These are phyloP conservation scores for Phortica magna DNA, from an alignment of 2,888 invertebrate genomes.

Conservation along the genomic window DNA sequence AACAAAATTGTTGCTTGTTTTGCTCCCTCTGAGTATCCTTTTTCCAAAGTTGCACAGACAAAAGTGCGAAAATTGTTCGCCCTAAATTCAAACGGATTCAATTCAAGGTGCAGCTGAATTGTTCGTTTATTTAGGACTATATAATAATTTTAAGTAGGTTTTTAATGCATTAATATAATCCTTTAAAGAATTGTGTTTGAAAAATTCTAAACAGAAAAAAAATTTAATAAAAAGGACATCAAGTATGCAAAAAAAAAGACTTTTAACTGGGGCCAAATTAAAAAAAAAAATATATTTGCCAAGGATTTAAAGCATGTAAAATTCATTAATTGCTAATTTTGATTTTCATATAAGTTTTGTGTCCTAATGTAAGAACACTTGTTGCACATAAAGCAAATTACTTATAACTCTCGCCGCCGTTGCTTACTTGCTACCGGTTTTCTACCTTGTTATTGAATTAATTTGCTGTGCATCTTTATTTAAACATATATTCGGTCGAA, in stretches of 20 bases:
- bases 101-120: conserved; percentile 10
- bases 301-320: no score
- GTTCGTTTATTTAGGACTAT: conserved; percentile 17
- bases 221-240: conserved; percentile 19
- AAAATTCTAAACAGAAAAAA: conserved; percentile 14
- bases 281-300: no score
- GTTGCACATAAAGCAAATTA: conserved; percentile 40
- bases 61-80: background rate
- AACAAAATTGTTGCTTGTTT: background rate
- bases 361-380: conserved; percentile 44
- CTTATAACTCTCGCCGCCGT: conserved; percentile 21
- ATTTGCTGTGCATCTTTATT: no score
- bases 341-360: conserved; percentile 8
- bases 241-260: conserved; percentile 12
- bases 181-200: conserved; percentile 29
- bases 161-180: conserved; percentile 32
- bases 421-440: no score
- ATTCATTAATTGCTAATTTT: no score
- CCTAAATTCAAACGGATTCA: background rate
- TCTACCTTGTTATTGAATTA: no score
- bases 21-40: background rate
- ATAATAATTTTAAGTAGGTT: conserved; percentile 34
- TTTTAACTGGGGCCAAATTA: background rate
- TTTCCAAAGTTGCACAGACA: conserved; percentile 1
- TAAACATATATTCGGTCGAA: no score